Conservation (phyloP, 2,888 invertebrate species). For the Corythucha ciliata region DNA sequence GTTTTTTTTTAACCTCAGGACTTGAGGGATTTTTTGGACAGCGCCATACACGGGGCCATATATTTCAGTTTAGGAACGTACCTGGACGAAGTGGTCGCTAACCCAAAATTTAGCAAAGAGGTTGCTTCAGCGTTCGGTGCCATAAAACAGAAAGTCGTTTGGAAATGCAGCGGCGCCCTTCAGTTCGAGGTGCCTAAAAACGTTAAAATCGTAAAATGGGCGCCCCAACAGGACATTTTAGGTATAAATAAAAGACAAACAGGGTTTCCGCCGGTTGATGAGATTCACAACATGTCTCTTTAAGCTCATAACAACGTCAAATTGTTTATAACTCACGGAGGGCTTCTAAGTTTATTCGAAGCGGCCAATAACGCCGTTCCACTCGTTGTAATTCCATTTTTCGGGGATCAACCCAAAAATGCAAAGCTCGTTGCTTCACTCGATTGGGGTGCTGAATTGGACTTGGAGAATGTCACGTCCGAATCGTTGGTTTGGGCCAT, state of each 20-base stretch:
- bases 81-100: constrained; percentile 63
- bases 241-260: no score
- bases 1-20: no score
- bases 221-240: constrained; percentile 29
- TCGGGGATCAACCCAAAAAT: constrained; percentile 25
- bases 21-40: constrained; percentile 59
- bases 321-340: constrained; percentile 28
- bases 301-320: constrained; percentile 25
- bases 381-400: constrained; percentile 23
- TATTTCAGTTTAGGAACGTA: constrained; percentile 81
- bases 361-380: constrained; percentile 24
- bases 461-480: constrained; percentile 12
- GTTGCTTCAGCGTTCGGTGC: constrained; percentile 63
- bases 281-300: not conserved
- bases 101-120: constrained; percentile 53
- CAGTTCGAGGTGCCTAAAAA: constrained; percentile 57
- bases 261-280: not conserved
- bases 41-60: constrained; percentile 55
- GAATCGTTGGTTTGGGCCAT: constrained; percentile 17
- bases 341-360: constrained; percentile 24
- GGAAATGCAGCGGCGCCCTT: constrained; percentile 68
- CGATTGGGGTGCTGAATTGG: constrained; percentile 14
- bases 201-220: constrained; percentile 51
- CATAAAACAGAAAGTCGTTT: constrained; percentile 67
- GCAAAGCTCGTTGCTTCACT: constrained; percentile 7